Base-by-base conservation (phyloP, 2,888 invertebrate genomes). In the Chrysolina americana region DNA sequence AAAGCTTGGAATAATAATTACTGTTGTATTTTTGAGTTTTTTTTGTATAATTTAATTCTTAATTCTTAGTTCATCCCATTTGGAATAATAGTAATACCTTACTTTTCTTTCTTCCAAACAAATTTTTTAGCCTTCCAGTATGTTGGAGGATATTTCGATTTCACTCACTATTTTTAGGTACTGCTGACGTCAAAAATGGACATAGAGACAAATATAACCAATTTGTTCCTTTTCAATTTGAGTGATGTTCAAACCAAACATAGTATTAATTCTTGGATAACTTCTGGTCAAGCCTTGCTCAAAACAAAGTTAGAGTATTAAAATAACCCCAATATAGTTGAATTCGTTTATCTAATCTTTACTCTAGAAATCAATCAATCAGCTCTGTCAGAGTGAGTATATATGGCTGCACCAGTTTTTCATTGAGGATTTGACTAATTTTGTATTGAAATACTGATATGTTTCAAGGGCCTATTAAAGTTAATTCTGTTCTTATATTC, bases 291-390 rank as follows among this genome's bases (percentile, higher is more conserved):
- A 66, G n/a, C 19, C 64, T 74, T 74, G 73, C 73, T 74, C 73
- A 74, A 74, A 65, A 19, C 66, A 59, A 23, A 48, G 17, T 53
- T 23, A 44, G 59, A 74, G 73, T 74, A 74, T 73, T 73, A 69
- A 63, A 59, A 48, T 65, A 65, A 74, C 73, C 73, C 70, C 70
- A 59, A 21, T 21, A 13, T 36, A 48, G 48, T 59, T 66, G n/a
- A n/a, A 19, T 66, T 48, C 48, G n/a, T 44, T 64, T 64, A 64
- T 2, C 2, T 53, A 53, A 11, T 48, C 17, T 21, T 53, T 6
- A 53, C 11, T 13, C 19, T 21, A 1, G 21, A 53, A 53, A 44
- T 3, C 36, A 36, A 44, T 3, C 36, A 36, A 44, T 13, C 44
- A 44, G 44, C 44, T 15, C 15, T 44, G 1, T 13, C 15, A 44